A percentile compares a stretch with the other conserved stretches of the same genome.
These are phyloP conservation scores for Eilema caniola DNA, from an alignment of 2,888 invertebrate genomes.

Conservation along the genomic window DNA sequence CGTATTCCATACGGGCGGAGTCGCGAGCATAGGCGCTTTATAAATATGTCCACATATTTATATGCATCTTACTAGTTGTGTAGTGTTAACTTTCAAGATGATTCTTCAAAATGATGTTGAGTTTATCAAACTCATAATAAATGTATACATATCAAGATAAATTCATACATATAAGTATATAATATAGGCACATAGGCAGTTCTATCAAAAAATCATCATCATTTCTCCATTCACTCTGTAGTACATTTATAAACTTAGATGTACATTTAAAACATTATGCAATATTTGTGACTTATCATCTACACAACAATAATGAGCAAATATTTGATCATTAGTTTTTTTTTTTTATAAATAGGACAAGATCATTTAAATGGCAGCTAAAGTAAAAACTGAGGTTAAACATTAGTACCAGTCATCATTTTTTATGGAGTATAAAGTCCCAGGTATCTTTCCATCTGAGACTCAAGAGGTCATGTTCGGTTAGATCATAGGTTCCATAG, in stretches of 20 bases:
- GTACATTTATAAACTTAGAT: background rate
- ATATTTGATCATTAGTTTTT: conserved; percentile 29
- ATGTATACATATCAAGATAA: background rate
- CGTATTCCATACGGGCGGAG: background rate
- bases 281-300: background rate
- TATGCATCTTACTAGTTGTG: no score
- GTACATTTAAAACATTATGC: background rate
- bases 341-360: no score
- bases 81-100: no score
- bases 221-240: background rate
- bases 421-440: conserved; percentile 96
- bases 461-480: conserved; percentile 90
- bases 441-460: conserved; percentile 97
- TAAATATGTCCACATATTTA: background rate
- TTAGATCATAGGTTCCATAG: conserved; percentile 93
- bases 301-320: conserved; percentile 6
- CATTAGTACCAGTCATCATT: conserved; percentile 49
- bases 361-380: conserved; percentile 60
- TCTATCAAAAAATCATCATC: background rate
- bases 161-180: background rate
- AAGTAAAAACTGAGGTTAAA: conserved; percentile 23
- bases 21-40: background rate
- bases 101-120: background rate
- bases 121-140: background rate
- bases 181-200: background rate